Evolutionary conservation across 2,113 vertebrate species (phyloP), one percentile per base, ranked within the genome.

Genomic region (Willisornis vidua): DNA sequence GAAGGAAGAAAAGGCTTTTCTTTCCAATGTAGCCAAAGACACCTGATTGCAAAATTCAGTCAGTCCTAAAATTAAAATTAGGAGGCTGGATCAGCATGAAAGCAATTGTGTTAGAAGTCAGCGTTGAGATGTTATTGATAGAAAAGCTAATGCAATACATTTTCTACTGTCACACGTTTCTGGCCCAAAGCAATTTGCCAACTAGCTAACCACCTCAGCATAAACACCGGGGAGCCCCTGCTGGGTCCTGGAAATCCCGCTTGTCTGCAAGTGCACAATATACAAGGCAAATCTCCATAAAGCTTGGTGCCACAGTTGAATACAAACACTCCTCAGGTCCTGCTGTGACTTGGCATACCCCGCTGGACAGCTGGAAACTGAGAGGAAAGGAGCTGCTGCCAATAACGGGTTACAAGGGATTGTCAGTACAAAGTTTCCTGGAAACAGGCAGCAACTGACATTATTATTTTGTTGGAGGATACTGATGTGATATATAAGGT

Each of bases 331-430:
- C 97, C 97, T 98, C 97, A 98, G 97, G 97, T 98, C 99, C 98
- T 98, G 99, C 99, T 99, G 99, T 98, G 99, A 98, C 98, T 99
- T 99, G 99, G 99, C 99, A 98, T 97, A 98, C 98, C 99, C 99
- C 94, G 20, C 97, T 97, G 98, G 99, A 99, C 99, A 99, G 99
- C 99, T 99, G 99, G 98, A 99, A 99, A 97, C 98, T 98, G 97
- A 90, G 98, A 98, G 98, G 98, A 97, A 97, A 97, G 98, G 96
- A 98, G 96, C 97, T 37, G 92, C 97, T 99, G 99, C 99, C 99
- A 99, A 96, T 97, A 98, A 97, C 87, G 97, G 86, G 97, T 98
- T 98, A 98, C 97, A 89, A 97, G 98, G 98, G 97, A 95, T 97
- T 98, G 97, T 97, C 92, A 75, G 66, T 35, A 94, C 97, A 96